Base-by-base conservation (phyloP, 2,797 vertebrate species). In the Enoplosus armatus region DNA sequence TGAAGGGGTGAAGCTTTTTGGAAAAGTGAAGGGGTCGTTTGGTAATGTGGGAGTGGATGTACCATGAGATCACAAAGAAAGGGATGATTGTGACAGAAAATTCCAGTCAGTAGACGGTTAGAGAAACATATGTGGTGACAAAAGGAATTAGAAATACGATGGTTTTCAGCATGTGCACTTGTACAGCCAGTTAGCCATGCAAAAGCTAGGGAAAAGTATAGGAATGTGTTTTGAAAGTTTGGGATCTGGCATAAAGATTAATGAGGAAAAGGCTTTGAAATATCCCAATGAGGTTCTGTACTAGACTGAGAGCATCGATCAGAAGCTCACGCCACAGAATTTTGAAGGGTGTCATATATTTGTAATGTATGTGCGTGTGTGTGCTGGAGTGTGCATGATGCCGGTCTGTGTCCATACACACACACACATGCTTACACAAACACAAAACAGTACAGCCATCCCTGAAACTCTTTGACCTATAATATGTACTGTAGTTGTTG, bases 21-120 rank as follows among this genome's bases (percentile, higher is more conserved):
- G 56, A 41, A 50, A 51, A 29, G 24, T 18, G 45, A 41, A 33
- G 48, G 14, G 48, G 59, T 63, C 85, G 89, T 91, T 89, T 29
- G 65, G 87, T 89, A 89, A 90, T 69, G 72, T 75, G 70, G 72
- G 63, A 87, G 77, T 22, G 70, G 75, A 86, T 63, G 81, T 86
- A 85, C 90, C 87, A 91, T 90, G 79, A 95, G 93, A 94, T 96
- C 94, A 92, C 92, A 95, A 94, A 95, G 94, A 96, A 96, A 95
- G 91, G 94, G 94, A 97, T 94, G 96, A 96, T 96, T 95, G 94
- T 95, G 94, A 96, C 93, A 93, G 91, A 22, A 93, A 91, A 93
- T 94, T 95, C 95, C 94, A 90, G 90, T 93, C 90, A 86, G 90
- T 37, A 58, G 75, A 71, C 60, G 63, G 59, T 65, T 65, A 48